Base-by-base conservation (phyloP, 2,797 vertebrate species). In the Knipowitschia caucasica region DNA sequence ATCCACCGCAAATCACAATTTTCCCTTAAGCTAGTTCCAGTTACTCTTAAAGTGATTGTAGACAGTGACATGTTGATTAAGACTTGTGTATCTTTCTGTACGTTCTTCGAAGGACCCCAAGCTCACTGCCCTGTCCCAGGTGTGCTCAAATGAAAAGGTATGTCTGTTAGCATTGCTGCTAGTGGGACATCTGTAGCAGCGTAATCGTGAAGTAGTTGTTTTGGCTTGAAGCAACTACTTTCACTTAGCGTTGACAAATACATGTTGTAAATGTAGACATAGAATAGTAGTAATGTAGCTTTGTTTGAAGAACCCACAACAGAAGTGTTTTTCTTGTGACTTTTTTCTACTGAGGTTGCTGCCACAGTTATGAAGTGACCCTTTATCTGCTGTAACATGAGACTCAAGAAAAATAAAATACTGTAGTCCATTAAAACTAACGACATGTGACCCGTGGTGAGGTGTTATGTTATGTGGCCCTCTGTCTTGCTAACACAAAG, bases 121-220 rank as follows among this genome's bases (percentile, higher is more conserved):
- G 69, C 53, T 49, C 61, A 43, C 36, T 67, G 60, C 82, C 62
- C 68, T 87, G 80, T 64, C 80, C 79, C 36, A 80, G 82, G 72
- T 85, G 82, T 62, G 86, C 84, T 54, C 70, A 85, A 43, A 68
- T 62, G n/a, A 74, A 31, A 81, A 73, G 87, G 87, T 89, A 88
- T 45, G 84, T 78, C 31, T 61, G 12, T 42, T 31, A 26, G 31
- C 20, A 25, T 40, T 34, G 30, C 17, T 49, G 15, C 50, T 53
- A 29, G 18, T 4, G 14, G 40, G 25, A 24, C 40, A 43, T 17
- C 14, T 24, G 7, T 59, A 53, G 62, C 43, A 49, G 34, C 18
- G 7, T 1, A 9, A 25, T 62, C 60, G 49, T 55, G 12, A 58
- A 53, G 6, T 31, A 43, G 33, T 53, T 66, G 39, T 65, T 53